Conservation (phyloP, 2,113 vertebrate genomes). For the Fregetta grallaria region DNA sequence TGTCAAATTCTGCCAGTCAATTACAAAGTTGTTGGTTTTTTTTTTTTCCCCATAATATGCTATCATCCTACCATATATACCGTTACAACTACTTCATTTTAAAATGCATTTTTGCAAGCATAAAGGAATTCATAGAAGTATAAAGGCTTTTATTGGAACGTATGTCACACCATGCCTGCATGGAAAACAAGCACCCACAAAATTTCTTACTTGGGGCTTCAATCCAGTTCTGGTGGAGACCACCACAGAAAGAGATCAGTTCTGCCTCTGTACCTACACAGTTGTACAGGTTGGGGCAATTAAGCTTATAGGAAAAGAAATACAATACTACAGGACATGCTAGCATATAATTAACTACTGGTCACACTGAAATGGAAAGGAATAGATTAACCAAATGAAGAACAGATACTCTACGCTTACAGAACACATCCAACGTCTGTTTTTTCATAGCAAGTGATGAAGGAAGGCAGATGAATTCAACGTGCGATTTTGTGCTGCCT, state of each 20-base stretch:
- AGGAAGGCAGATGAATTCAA: neutral
- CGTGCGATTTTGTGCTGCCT: neutral
- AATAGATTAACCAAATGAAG: conserved; percentile 40
- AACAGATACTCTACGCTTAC: neutral
- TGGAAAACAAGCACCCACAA: neutral
- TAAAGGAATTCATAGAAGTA: neutral
- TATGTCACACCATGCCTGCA: neutral
- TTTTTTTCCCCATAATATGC: no score
- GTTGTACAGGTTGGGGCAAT: neutral
- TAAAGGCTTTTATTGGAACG: neutral
- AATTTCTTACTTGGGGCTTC: neutral
- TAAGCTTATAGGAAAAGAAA: conserved; percentile 9
- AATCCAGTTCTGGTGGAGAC: neutral
- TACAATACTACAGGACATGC: neutral
- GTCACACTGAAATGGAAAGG: neutral
- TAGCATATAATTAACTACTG: neutral
- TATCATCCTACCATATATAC: neutral
- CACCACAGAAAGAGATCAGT: neutral
- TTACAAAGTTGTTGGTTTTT: neutral
- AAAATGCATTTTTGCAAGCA: neutral
- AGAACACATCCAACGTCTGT: fast-evolving
- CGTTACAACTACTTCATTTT: neutral
- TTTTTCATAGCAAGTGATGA: neutral
- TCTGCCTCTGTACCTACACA: neutral
- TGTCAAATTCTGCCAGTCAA: neutral